Percentiles rank a stretch among this genome's conserved stretches.
Conservation (phyloP, 37 sponge, comb jelly and placozoan species). For the Corticium candelabrum region DNA sequence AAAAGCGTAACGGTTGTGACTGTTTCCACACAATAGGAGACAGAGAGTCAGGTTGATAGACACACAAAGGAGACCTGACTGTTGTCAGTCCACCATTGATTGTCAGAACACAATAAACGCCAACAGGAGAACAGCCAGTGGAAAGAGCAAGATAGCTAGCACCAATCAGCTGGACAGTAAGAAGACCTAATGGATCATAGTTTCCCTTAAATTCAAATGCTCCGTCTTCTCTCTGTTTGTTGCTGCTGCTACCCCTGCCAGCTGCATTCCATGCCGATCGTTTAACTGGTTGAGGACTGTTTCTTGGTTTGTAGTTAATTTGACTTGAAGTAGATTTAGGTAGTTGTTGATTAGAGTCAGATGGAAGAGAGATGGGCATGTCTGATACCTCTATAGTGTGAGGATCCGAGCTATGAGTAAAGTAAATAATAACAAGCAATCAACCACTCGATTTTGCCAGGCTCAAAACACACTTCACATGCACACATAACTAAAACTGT, state of each 20-base stretch:
- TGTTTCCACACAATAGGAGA: background rate
- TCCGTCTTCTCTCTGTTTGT: background rate
- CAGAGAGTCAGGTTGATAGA: background rate
- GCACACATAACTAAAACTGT: too few relatives aligned
- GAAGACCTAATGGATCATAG: background rate
- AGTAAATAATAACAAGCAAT: too few relatives aligned
- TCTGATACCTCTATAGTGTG: too few relatives aligned
- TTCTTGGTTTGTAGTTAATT: background rate
- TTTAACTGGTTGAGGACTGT: background rate
- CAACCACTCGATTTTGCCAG: too few relatives aligned
- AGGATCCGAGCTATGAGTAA: too few relatives aligned
- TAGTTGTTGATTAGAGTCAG: too few relatives aligned
- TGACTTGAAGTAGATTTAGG: background rate
- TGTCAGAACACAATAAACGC: background rate
- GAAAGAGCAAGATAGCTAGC: background rate
- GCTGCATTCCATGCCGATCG: background rate
- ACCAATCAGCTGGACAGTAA: background rate
- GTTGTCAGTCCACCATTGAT: background rate
- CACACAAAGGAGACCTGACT: background rate
- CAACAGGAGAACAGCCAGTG: background rate
- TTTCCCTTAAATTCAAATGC: background rate
- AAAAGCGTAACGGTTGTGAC: background rate
- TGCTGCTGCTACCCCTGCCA: background rate
- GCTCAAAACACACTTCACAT: too few relatives aligned
- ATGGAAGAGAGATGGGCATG: too few relatives aligned